Percentiles rank a stretch among this genome's conserved stretches.
Evolutionary conservation across 2,797 vertebrate species (phyloP).

Genomic region (Silurus lanzhouensis): DNA sequence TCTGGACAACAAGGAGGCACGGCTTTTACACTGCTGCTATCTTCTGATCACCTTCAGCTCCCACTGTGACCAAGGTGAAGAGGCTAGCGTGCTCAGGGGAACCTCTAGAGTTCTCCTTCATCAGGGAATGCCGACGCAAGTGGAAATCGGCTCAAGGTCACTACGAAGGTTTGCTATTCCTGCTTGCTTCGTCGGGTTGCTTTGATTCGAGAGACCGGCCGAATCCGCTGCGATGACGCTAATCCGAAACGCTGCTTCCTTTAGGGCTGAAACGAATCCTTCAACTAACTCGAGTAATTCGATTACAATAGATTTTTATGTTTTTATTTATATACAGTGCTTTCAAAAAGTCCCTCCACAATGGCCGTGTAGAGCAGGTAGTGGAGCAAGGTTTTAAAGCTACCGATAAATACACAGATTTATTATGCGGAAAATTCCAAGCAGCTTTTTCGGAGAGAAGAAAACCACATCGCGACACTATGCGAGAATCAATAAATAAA

Average conservation of each 20-base stretch:
- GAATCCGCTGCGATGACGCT: slow-evolving; percentile 59
- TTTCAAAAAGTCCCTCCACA: no score
- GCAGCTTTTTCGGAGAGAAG: no score
- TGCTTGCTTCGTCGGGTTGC: slow-evolving; percentile 16
- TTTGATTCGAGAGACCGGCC: slow-evolving; percentile 34
- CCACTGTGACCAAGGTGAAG: slow-evolving; percentile 31
- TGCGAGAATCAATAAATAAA: no score
- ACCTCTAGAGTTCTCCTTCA: slow-evolving; percentile 56
- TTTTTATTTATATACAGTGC: no score
- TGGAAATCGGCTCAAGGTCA: slow-evolving; percentile 48
- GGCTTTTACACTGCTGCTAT: slow-evolving; percentile 47
- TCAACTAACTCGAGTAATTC: no score
- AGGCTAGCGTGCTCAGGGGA: slow-evolving; percentile 56
- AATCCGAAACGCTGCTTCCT: background rate
- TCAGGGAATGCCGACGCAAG: slow-evolving; percentile 36
- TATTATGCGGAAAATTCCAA: no score
- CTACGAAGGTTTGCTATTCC: slow-evolving; percentile 11
- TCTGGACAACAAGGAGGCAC: slow-evolving; percentile 45
- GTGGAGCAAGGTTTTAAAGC: no score
- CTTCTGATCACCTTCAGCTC: slow-evolving; percentile 48
- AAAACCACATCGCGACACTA: no score
- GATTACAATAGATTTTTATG: no score
- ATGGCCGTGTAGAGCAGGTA: no score
- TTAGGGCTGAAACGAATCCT: no score
- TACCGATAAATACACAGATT: no score